Conservation (phyloP, 2,797 vertebrate species). For the Lacerta agilis region DNA sequence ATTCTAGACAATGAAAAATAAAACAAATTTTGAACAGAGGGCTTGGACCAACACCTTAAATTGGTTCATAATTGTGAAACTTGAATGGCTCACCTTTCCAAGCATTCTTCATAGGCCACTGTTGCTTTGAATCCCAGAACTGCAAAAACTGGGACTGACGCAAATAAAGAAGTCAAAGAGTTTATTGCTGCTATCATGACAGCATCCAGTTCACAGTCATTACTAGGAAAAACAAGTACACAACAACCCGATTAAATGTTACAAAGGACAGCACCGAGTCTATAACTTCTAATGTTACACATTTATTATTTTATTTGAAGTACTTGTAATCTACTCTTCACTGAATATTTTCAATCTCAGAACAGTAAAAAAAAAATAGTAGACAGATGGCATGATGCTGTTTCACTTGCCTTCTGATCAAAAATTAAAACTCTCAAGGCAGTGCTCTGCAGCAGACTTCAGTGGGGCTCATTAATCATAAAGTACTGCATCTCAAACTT, state of each 20-base stretch:
- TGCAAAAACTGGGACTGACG: conserved; percentile 88
- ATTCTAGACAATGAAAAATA: background rate
- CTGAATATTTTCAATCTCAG: too few relatives aligned
- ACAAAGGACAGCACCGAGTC: background rate
- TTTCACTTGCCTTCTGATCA: background rate
- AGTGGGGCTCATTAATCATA: background rate
- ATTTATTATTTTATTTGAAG: too few relatives aligned
- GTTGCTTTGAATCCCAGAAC: conserved; percentile 94
- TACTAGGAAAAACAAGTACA: conserved; percentile 75
- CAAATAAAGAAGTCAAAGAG: conserved; percentile 90
- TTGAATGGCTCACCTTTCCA: conserved; percentile 77
- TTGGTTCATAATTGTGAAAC: background rate
- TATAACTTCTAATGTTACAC: too few relatives aligned
- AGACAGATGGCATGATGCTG: too few relatives aligned
- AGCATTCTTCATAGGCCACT: conserved; percentile 77
- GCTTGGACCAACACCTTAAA: background rate
- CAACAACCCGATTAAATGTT: background rate
- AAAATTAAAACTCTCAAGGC: background rate
- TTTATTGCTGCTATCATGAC: conserved; percentile 87
- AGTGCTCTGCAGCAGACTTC: background rate
- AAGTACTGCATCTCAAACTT: background rate
- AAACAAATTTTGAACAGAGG: background rate
- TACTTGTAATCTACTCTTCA: too few relatives aligned
- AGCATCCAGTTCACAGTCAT: conserved; percentile 90
- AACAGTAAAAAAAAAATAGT: too few relatives aligned